A percentile compares a stretch with the other conserved stretches of the same genome.
Conservation (phyloP, 2,797 vertebrate genomes). For the Typhlichthys eigenmanni region DNA sequence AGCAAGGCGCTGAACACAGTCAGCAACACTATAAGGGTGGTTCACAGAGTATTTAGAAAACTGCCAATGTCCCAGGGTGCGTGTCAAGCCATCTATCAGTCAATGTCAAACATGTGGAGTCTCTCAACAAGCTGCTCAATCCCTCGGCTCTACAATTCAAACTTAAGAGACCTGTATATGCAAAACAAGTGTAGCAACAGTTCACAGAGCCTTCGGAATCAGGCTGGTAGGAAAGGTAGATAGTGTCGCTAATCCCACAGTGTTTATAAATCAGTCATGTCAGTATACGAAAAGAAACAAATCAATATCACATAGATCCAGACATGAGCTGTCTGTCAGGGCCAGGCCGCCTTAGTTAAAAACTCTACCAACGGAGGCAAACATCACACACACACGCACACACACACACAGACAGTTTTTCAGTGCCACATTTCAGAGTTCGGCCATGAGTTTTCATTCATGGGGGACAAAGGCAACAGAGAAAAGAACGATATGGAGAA, state of each 20-base stretch:
- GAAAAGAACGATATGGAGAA: neutral
- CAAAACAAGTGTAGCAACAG: constrained; percentile 9
- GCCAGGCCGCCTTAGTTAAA: constrained; percentile 11
- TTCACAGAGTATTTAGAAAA: constrained; percentile 22
- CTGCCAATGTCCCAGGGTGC: constrained; percentile 1
- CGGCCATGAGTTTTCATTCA: neutral
- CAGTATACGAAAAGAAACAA: constrained; percentile 20
- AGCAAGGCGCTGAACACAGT: constrained; percentile 36
- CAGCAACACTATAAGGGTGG: constrained; percentile 12
- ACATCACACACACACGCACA: too few species aligned
- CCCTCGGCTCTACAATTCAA: neutral
- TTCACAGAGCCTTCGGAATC: constrained; percentile 4
- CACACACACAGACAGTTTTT: too few species aligned
- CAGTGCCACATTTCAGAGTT: too few species aligned
- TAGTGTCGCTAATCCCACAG: constrained; percentile 3
- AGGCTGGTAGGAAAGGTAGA: neutral
- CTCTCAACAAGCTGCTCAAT: constrained; percentile 13
- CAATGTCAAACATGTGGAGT: constrained; percentile 13
- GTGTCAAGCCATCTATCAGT: constrained; percentile 10
- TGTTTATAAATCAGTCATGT: constrained; percentile 14
- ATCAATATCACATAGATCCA: constrained; percentile 21
- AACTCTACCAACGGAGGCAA: neutral
- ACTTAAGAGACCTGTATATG: constrained; percentile 1
- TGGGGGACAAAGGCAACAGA: neutral
- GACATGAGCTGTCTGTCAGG: constrained; percentile 30